These are phyloP conservation scores for Nebria salina DNA, from an alignment of 2,888 invertebrate species.

Conservation along the genomic window DNA sequence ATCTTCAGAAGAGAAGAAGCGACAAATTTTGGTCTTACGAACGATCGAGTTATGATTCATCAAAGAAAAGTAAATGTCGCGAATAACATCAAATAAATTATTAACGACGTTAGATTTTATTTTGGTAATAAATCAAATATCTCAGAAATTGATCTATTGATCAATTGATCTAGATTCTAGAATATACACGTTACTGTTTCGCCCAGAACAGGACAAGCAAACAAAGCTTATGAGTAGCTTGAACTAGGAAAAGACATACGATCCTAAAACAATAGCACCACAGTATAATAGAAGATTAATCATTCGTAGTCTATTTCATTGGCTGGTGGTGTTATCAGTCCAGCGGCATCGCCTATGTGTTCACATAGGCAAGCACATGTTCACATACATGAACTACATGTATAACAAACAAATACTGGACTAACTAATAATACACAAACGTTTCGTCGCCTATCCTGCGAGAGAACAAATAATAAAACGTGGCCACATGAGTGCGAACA, in stretches of 20 bases:
- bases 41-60: no score
- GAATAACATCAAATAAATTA: no score
- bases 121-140: no score
- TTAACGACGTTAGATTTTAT: no score
- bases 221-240: background rate
- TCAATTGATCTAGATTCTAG: no score
- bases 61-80: no score
- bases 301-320: constrained; percentile 16
- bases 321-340: background rate
- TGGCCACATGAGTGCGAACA: constrained; percentile 19
- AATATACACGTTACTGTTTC: no score
- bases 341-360: constrained; percentile 1
- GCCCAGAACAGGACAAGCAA: background rate
- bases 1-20: no score
- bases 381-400: background rate
- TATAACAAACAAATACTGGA: constrained; percentile 8
- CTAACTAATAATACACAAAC: background rate
- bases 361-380: background rate
- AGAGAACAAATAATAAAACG: constrained; percentile 16
- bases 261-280: background rate
- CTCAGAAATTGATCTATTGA: no score
- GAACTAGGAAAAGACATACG: background rate
- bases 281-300: constrained; percentile 6
- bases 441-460: background rate
- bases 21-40: no score